phyloP scores from a whole-genome alignment of 2,888 invertebrate genomes.

The Disparrhopalites patrizii region DNA sequence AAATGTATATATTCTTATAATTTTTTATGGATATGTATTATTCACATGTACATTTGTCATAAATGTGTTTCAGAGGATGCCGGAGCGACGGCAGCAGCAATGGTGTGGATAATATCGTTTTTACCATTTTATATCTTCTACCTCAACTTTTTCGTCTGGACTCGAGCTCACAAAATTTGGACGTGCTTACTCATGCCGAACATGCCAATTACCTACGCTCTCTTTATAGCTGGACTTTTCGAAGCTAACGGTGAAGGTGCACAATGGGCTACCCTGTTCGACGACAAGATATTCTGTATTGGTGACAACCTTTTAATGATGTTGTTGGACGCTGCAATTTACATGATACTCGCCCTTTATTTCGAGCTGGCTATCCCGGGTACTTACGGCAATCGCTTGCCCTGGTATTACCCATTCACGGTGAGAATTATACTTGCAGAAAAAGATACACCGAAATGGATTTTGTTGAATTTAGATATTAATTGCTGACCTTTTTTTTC shows the following conservation, averaged over 20 bases:
- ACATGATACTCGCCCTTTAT: constrained; percentile 74
- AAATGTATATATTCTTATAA: background rate
- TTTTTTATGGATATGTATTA: background rate
- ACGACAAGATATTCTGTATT: constrained; percentile 30
- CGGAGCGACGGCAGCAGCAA: constrained; percentile 69
- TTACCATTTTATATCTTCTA: constrained; percentile 67
- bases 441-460: background rate
- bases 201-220: constrained; percentile 72
- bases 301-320: constrained; percentile 59
- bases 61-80: constrained; percentile 62
- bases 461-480: no score
- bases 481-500: no score
- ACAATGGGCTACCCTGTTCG: constrained; percentile 56
- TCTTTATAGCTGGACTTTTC: constrained; percentile 56
- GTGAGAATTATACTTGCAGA: no score
- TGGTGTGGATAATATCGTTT: constrained; percentile 71
- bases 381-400: constrained; percentile 73
- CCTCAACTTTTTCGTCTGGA: constrained; percentile 63
- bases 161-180: constrained; percentile 59
- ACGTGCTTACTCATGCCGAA: constrained; percentile 68
- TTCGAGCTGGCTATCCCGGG: constrained; percentile 83
- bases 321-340: constrained; percentile 64
- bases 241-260: constrained; percentile 29
- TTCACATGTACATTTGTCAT: no score
- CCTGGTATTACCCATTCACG: constrained; percentile 74